Conservation (phyloP, 2,113 vertebrate species). For the Benitochromis conjunctus region DNA sequence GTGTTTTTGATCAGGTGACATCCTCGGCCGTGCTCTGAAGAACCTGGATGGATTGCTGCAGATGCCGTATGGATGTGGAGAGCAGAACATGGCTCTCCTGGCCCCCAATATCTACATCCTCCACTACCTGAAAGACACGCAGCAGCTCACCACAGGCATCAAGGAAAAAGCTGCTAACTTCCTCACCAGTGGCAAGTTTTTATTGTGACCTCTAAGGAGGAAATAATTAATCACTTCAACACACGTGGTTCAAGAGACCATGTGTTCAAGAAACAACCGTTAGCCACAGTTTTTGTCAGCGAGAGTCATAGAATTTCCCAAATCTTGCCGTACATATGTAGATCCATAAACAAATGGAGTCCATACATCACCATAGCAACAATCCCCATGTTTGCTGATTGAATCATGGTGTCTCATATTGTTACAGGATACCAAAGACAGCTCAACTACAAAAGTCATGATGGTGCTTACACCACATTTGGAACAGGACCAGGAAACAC, state of each 20-base stretch:
- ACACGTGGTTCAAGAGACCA: too few relatives aligned
- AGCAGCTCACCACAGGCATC: constrained; percentile 79
- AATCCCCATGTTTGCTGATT: too few relatives aligned
- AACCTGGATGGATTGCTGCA: constrained; percentile 79
- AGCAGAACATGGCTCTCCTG: constrained; percentile 88
- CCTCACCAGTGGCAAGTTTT: too few relatives aligned
- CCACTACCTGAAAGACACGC: constrained; percentile 78
- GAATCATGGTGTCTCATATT: neutral
- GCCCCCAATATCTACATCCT: constrained; percentile 86
- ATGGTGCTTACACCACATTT: neutral
- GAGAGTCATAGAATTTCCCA: too few relatives aligned
- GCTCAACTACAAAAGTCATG: neutral
- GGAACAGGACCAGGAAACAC: neutral
- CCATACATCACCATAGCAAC: too few relatives aligned
- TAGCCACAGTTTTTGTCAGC: too few relatives aligned
- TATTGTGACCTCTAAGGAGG: too few relatives aligned
- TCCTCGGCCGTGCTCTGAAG: constrained; percentile 80
- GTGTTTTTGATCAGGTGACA: constrained; percentile 75
- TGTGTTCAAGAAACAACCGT: too few relatives aligned
- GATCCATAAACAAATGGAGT: too few relatives aligned
- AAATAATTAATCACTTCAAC: too few relatives aligned
- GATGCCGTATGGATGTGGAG: constrained; percentile 88
- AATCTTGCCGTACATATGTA: too few relatives aligned
- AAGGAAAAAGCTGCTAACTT: constrained; percentile 44
- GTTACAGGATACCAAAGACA: neutral